Evolutionary conservation across 2,888 invertebrate species (phyloP), one percentile per base, ranked within the genome.

Genomic region (Latheticus oryzae): DNA sequence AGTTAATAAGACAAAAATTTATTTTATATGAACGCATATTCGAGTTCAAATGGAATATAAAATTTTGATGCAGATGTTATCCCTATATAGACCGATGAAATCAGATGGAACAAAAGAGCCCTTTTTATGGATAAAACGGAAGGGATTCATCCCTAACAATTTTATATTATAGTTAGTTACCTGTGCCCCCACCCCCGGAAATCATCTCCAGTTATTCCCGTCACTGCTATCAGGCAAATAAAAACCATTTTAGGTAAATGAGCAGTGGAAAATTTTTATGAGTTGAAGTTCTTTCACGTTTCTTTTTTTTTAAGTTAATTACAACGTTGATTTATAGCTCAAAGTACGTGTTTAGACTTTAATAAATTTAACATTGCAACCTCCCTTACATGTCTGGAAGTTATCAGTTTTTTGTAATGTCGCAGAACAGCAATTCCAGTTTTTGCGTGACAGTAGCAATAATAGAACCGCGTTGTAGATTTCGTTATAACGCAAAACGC

Each of bases 391-490:
- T 53, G 53, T 43, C 37, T 43, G 35, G 21, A 35, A 53, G 43
- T 53, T 54, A 28, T 40, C 43, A 28, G 24, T 37, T 54, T 45
- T 21, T 37, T 23, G 33, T 42, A 28, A 54, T 45, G 45, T 45
- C 54, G 45, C 45, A 45, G 43, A 11, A 43, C 45, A 19, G 37
- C 19, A 43, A 52, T 24, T 19, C 43, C 24, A 54, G 54, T 23
- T 37, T 54, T 54, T 32, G 54, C 54, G 54, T 54, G 54, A 33
- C 45, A 45, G 19, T 7, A 26, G 32, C 45, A 45, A 54, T 54
- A 53, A 53, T n/a, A 9, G 24, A 8, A 24, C 13, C 8, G 30
- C 9, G 32, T 30, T 43, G 53, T 43, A 43, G 45, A 45, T 54
- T 45, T 43, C 21, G 33, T 35, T 54, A 32, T 33, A 35, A 35